phyloP scores from a whole-genome alignment of 2,888 invertebrate species.

The Saturnia pavonia region DNA sequence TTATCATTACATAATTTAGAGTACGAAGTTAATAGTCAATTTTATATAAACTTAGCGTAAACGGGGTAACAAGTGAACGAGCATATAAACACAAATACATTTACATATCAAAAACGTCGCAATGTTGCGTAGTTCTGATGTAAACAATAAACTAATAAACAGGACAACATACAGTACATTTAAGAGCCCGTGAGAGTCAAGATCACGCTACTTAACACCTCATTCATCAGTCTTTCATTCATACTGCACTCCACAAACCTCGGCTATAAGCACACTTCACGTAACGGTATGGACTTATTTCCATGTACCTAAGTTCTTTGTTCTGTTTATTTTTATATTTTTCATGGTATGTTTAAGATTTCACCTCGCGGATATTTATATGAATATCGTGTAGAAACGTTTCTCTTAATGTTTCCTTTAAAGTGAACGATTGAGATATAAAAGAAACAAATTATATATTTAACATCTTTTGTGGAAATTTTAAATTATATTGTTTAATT shows the following conservation, averaged over 20 bases:
- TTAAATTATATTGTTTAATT: too few species aligned
- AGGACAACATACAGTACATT: not conserved
- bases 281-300: slow-evolving; percentile 1
- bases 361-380: not conserved
- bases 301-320: slow-evolving; percentile 3
- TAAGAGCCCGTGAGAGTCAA: not conserved
- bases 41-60: too few species aligned
- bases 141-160: not conserved
- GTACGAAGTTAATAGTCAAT: too few species aligned
- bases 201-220: not conserved
- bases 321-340: not conserved
- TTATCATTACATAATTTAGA: too few species aligned
- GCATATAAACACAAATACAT: not conserved
- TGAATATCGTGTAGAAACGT: not conserved
- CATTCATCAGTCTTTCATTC: slow-evolving; percentile 23
- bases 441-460: not conserved
- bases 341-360: not conserved
- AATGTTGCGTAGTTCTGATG: not conserved
- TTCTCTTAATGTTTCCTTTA: not conserved
- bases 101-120: not conserved
- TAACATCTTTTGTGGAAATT: too few species aligned
- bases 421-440: not conserved
- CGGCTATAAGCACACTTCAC: not conserved
- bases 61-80: too few species aligned
- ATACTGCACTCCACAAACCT: not conserved